Evolutionary conservation across 2,113 vertebrate genomes (phyloP).

Genomic region (Crotalus helleri): DNA sequence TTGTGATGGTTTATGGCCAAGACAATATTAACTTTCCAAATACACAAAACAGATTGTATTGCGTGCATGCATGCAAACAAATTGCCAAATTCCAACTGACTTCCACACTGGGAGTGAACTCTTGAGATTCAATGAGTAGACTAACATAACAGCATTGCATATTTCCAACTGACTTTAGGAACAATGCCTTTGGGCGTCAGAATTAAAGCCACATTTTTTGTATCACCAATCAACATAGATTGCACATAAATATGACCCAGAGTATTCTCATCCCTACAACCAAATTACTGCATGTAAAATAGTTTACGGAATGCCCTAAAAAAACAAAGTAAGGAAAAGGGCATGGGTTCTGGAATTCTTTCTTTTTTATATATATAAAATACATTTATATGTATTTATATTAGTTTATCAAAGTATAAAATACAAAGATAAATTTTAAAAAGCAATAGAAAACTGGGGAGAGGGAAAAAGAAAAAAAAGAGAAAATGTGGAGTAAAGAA

Average conservation of each 20-base stretch:
- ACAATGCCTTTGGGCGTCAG: neutral
- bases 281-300: neutral
- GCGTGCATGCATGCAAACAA: neutral
- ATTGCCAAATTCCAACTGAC: neutral
- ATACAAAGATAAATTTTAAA: neutral
- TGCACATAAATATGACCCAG: neutral
- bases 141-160: neutral
- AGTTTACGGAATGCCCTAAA: neutral
- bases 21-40: neutral
- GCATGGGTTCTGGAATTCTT: neutral
- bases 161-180: neutral
- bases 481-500: neutral
- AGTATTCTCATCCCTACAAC: neutral
- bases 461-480: neutral
- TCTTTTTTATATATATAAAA: neutral
- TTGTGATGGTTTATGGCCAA: neutral
- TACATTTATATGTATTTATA: neutral
- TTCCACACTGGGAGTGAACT: neutral
- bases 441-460: neutral
- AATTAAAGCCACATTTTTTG: neutral
- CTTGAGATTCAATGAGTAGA: neutral
- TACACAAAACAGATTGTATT: neutral
- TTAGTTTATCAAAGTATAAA: neutral
- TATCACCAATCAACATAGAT: neutral
- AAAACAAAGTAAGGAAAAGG: neutral